Evolutionary conservation across 2,113 vertebrate genomes (phyloP).

Genomic region (Fregetta grallaria): DNA sequence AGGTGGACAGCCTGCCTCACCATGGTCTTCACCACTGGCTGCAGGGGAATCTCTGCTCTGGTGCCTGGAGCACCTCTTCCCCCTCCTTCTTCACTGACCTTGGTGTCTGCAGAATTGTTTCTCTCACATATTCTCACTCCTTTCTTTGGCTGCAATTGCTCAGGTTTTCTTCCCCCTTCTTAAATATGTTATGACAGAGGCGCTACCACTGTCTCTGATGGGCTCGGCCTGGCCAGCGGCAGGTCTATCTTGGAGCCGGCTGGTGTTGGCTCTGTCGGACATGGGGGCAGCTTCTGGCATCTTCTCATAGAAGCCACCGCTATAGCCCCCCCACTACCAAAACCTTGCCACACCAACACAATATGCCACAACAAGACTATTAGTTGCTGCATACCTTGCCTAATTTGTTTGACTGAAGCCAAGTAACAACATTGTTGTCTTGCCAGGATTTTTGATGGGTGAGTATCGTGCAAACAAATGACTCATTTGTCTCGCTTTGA

Average conservation of each 20-base stretch:
- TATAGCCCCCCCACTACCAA: not conserved
- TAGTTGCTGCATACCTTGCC: not conserved
- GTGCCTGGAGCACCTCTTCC: not conserved
- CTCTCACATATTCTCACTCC: not conserved
- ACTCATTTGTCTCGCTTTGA: not conserved
- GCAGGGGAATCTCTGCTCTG: not conserved
- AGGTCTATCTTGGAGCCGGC: not conserved
- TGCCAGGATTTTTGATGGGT: not conserved
- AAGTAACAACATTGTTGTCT: not conserved
- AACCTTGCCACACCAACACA: not conserved
- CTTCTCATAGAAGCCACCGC: not conserved
- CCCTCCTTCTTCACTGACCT: not conserved
- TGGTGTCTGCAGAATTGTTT: not conserved
- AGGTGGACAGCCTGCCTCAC: not conserved
- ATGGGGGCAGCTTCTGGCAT: not conserved
- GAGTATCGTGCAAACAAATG: not conserved
- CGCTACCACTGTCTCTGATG: accelerated
- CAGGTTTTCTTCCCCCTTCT: not conserved
- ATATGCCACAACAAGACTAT: not conserved
- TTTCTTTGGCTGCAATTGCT: not conserved
- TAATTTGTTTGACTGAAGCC: not conserved
- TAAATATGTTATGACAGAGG: not conserved
- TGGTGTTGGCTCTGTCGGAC: not conserved
- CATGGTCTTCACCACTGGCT: not conserved
- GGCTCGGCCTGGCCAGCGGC: not conserved